These are phyloP conservation scores for Sabatieria punctata DNA, from an alignment of 2,888 invertebrate genomes.

Conservation along the genomic window DNA sequence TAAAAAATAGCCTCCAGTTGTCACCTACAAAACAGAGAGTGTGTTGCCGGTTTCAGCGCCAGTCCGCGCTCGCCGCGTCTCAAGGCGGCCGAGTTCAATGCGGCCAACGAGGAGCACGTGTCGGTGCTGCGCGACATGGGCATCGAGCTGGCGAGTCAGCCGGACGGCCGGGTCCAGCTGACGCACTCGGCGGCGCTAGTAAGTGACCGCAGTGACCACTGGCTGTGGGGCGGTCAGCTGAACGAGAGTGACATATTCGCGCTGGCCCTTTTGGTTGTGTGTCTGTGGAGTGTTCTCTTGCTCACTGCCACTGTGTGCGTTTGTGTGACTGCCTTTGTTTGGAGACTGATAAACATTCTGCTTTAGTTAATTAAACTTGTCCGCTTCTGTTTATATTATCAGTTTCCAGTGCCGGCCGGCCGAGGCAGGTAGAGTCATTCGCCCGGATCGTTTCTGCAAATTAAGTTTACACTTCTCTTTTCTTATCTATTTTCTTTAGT, in stretches of 20 bases:
- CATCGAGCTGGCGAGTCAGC: slow-evolving; percentile 67
- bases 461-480: too few relatives aligned
- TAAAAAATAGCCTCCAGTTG: too few relatives aligned
- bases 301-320: slow-evolving; percentile 9
- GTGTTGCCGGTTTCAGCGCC: background rate
- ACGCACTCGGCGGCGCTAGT: slow-evolving; percentile 64
- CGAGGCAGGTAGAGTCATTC: too few relatives aligned
- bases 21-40: too few relatives aligned
- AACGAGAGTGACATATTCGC: slow-evolving; percentile 11
- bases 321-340: slow-evolving; percentile 7
- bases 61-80: slow-evolving; percentile 11
- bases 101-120: slow-evolving; percentile 70
- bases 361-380: too few relatives aligned
- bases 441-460: too few relatives aligned
- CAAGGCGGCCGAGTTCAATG: slow-evolving; percentile 41
- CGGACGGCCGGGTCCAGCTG: slow-evolving; percentile 77
- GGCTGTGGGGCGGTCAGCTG: background rate
- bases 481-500: too few relatives aligned
- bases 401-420: too few relatives aligned
- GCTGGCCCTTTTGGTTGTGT: slow-evolving; percentile 13
- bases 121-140: slow-evolving; percentile 79
- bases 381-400: too few relatives aligned
- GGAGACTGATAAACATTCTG: background rate
- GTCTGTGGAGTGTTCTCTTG: slow-evolving; percentile 14
- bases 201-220: slow-evolving; percentile 29